Percentiles rank a stretch among this genome's conserved stretches.
phyloP scores from a whole-genome alignment of 64 coral and sea anemone genomes.

The Dendrophyllia cribrosa region DNA sequence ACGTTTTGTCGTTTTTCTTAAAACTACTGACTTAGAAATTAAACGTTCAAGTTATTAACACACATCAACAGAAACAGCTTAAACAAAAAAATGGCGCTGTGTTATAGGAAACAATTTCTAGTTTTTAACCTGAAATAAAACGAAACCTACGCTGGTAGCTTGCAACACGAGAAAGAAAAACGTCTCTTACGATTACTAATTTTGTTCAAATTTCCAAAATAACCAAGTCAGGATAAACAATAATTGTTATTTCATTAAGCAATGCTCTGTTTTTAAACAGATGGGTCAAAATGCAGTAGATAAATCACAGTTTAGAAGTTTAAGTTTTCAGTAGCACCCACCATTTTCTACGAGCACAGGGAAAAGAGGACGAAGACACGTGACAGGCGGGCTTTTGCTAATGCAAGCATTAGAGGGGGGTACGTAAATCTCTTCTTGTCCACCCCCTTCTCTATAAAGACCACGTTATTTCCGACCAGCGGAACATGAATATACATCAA shows the following conservation, averaged over 20 bases:
- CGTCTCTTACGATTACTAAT: not conserved
- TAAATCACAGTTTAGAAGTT: not conserved
- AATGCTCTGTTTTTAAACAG: not conserved
- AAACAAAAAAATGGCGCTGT: too few species aligned
- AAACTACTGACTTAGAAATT: too few species aligned
- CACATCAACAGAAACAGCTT: too few species aligned
- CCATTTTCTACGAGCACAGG: constrained; percentile 46
- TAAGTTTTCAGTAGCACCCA: not conserved
- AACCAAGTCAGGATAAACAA: not conserved
- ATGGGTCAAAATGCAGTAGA: not conserved
- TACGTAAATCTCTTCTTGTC: not conserved
- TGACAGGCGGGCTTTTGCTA: not conserved
- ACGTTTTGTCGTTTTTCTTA: too few species aligned
- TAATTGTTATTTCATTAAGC: not conserved
- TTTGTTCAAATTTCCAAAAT: not conserved
- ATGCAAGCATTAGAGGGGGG: not conserved
- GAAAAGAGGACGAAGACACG: constrained; percentile 12
- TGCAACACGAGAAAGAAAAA: not conserved
- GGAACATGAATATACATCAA: not conserved
- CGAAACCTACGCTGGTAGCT: not conserved
- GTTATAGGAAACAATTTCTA: too few species aligned
- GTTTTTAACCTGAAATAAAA: too few species aligned
- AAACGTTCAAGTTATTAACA: too few species aligned
- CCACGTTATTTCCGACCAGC: not conserved
- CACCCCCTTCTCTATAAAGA: too few species aligned